phyloP scores from a whole-genome alignment of 2,888 invertebrate genomes.

The Parthenolecanium corni region DNA sequence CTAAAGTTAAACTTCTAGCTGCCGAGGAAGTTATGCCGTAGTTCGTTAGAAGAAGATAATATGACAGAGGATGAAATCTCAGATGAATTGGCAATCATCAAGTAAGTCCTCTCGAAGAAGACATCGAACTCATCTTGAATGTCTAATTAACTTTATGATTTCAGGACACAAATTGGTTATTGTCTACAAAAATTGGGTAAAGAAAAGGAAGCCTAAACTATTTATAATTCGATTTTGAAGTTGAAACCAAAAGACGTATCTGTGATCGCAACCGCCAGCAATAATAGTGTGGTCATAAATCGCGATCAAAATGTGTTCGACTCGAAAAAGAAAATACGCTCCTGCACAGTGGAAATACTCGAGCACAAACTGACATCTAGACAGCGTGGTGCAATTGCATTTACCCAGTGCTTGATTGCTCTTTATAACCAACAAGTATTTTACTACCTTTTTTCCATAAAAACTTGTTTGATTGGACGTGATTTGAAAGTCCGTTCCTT shows the following conservation, averaged over 20 bases:
- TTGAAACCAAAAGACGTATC: slow-evolving; percentile 81
- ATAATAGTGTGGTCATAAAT: slow-evolving; percentile 85
- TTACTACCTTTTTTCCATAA: too few species aligned
- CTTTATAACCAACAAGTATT: slow-evolving; percentile 73
- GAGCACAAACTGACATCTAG: slow-evolving; percentile 73
- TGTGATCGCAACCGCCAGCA: slow-evolving; percentile 81
- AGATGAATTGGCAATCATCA: slow-evolving; percentile 80
- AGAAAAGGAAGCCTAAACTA: slow-evolving; percentile 68
- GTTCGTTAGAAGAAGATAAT: slow-evolving; percentile 79
- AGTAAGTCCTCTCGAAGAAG: slow-evolving; percentile 40
- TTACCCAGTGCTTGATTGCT: slow-evolving; percentile 82
- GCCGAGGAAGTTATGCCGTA: slow-evolving; percentile 77
- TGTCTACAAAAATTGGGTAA: slow-evolving; percentile 76
- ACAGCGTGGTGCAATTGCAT: slow-evolving; percentile 67
- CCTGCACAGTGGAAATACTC: slow-evolving; percentile 69
- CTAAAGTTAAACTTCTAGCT: slow-evolving; percentile 64
- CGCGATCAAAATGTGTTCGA: slow-evolving; percentile 94
- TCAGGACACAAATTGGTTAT: slow-evolving; percentile 76
- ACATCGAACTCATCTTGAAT: too few species aligned
- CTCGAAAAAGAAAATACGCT: slow-evolving; percentile 92
- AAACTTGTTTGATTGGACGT: too few species aligned
- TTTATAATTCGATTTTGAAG: slow-evolving; percentile 75
- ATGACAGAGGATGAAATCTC: slow-evolving; percentile 85
- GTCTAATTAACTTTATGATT: too few species aligned
- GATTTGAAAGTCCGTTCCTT: not conserved